A percentile compares a stretch with the other conserved stretches of the same genome.
Evolutionary conservation across 2,888 invertebrate species (phyloP).

Genomic region (Lasioglossum calceatum): DNA sequence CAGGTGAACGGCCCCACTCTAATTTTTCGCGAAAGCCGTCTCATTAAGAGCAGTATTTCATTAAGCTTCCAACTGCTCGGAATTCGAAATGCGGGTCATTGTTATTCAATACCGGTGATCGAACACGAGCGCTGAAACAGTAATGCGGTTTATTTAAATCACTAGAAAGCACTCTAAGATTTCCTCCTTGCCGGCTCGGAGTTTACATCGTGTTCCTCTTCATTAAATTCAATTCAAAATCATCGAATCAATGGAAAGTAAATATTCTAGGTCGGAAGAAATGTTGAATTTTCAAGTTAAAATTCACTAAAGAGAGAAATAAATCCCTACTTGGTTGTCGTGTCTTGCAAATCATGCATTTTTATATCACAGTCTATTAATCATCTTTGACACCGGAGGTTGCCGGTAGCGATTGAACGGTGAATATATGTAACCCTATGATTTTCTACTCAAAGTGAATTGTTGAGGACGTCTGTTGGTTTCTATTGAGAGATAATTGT

Average conservation of each 20-base stretch:
- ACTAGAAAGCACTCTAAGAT: slow-evolving; percentile 24
- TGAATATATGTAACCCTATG: not conserved
- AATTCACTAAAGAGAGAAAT: not conserved
- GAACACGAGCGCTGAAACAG: not conserved
- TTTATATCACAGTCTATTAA: not conserved
- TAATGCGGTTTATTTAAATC: slow-evolving; percentile 23
- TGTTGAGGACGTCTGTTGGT: not conserved
- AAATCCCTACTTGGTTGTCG: not conserved
- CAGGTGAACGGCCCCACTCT: slow-evolving; percentile 49
- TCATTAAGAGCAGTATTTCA: slow-evolving; percentile 31
- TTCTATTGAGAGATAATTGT: not conserved
- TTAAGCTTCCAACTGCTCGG: slow-evolving; percentile 20
- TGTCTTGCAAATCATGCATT: not conserved
- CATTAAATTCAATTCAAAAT: not conserved
- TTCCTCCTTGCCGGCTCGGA: not conserved
- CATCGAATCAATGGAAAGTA: not conserved
- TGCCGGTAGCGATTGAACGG: not conserved
- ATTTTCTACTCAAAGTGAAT: not conserved
- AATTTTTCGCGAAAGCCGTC: slow-evolving; percentile 50
- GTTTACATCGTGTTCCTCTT: not conserved
- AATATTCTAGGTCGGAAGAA: no score
- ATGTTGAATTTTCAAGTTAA: no score
- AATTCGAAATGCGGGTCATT: slow-evolving; percentile 39
- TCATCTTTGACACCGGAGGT: not conserved
- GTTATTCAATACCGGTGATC: slow-evolving; percentile 32